Base-by-base conservation (phyloP, 2,113 vertebrate genomes). In the Lasiurus cinereus region DNA sequence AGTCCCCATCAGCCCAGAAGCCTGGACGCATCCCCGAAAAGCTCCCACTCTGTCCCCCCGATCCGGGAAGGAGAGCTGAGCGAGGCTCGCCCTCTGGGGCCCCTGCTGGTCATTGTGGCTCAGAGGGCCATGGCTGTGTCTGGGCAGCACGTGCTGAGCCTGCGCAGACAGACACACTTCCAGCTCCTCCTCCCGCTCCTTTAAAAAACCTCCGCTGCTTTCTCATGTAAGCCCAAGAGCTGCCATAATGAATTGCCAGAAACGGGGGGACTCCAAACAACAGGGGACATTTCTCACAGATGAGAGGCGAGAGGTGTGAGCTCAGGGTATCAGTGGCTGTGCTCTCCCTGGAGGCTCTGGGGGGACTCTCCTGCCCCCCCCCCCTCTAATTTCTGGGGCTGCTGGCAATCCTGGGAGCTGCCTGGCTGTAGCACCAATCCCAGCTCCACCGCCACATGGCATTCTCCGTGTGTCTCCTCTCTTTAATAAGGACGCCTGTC, bases 371-470 rank as follows among this genome's bases (percentile, higher is more conserved):
- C 19, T n/a, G 3, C 24, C 4, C 2, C 2, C 24, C 4, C 2
- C 2, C 39, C 50, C 31, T 3, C 54, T 3, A 1, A 78, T 21
- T 2, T 11, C 33, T 16, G 31, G 18, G 2, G 2, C 6, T 31
- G 31, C 80, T 21, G 31, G 16, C 19, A 6, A 15, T 9, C 22
- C 83, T 24, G 1, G 12, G 3, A 31, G 36, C 43, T 43, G 36
- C 50, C n/a, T 9, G 56, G 48, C 5, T 8, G 2, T 6, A 0
- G 0, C 80, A n/a, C 29, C 5, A 0, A 0, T 11, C 43, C 29
- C 92, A 22, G n/a, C 48, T 59, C 72, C 43, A 1, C 3, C 2
- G n/a, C 54, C 67, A 70, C 33, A 0, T 0, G 14, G 14, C 4
- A 0, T 43, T 5, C 27, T 84, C 66, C n/a, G 50, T 12, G 16